Evolutionary conservation across 1,140 invertebrate species (phyloP), one percentile per base, ranked within the genome.

Genomic region (Panonychus citri): DNA sequence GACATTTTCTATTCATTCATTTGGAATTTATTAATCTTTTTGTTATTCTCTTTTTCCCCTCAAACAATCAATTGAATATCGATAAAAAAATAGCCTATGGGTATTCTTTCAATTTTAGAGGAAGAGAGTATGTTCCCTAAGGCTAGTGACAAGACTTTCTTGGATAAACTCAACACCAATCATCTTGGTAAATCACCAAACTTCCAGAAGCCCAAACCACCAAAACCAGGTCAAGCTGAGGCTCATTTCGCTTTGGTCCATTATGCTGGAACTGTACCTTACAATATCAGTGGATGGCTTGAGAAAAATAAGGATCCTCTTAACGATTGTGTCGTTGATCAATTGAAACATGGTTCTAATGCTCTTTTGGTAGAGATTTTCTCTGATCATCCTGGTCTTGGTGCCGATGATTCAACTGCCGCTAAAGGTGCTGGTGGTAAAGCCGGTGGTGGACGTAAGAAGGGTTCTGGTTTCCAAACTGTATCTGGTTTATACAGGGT

Each of bases 61-160:
- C n/a, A n/a, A n/a, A n/a, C n/a, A n/a, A n/a, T n/a, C n/a, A n/a
- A n/a, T n/a, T n/a, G n/a, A n/a, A n/a, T n/a, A n/a, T n/a, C n/a
- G n/a, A n/a, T n/a, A n/a, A n/a, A n/a, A n/a, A n/a, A n/a, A n/a
- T 74, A 95, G 89, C 91, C 90, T 68, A 90, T 98, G 87, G 93
- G 93, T 82, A 94, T 98, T 78, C 79, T 97, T 69, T 97, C 94
- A 73, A 98, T 98, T 74, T 85, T 98, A 76, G 94, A 97, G 76
- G 93, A 98, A 83, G 93, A 98, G 76, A 95, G 89, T 86, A 97
- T 98, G 88, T 96, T 98, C 81, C 94, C 94, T 66, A 98, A 98
- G 78, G 94, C 94, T 68, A 90, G 88, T 63, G 94, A 98, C 71
- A 83, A 83, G 74, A 94, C 91, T 66, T 94, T 97, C 74, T 83